Conservation (phyloP, 2,797 vertebrate genomes). For the Peromyscus eremicus region DNA sequence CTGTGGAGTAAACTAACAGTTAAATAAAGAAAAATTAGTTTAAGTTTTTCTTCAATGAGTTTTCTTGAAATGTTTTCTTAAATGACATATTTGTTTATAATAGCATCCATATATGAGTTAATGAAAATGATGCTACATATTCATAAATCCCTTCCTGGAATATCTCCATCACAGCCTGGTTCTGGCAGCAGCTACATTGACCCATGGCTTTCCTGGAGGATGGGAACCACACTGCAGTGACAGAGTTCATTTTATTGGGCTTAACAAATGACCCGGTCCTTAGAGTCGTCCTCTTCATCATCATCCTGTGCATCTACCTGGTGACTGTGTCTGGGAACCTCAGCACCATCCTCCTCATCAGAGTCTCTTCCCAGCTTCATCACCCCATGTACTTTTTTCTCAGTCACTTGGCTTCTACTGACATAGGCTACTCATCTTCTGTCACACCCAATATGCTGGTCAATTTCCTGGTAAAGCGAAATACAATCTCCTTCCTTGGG, state of each 20-base stretch:
- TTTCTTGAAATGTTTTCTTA: not conserved
- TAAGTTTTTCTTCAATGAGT: not conserved
- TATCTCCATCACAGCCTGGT: not conserved
- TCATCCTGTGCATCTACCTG: conserved; percentile 73
- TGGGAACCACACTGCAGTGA: conserved; percentile 15
- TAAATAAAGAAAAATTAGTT: not conserved
- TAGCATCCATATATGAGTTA: not conserved
- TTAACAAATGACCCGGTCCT: conserved; percentile 62
- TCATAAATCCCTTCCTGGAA: not conserved
- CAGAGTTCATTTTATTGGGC: conserved; percentile 39
- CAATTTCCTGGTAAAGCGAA: conserved; percentile 43
- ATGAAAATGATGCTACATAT: not conserved
- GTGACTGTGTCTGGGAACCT: conserved; percentile 73
- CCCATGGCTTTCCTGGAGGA: not conserved
- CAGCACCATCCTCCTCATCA: conserved; percentile 74
- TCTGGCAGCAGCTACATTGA: not conserved
- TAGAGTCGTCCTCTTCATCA: conserved; percentile 35
- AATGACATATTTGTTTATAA: not conserved
- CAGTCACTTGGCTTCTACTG: conserved; percentile 74
- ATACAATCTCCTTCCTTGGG: conserved; percentile 76
- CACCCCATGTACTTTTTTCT: conserved; percentile 85
- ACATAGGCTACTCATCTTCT: conserved; percentile 70
- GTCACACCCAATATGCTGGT: conserved; percentile 62
- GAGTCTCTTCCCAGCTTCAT: conserved; percentile 69
- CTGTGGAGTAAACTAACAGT: not conserved